Evolutionary conservation across 2,888 invertebrate genomes (phyloP).

Genomic region (Brenthis ino): DNA sequence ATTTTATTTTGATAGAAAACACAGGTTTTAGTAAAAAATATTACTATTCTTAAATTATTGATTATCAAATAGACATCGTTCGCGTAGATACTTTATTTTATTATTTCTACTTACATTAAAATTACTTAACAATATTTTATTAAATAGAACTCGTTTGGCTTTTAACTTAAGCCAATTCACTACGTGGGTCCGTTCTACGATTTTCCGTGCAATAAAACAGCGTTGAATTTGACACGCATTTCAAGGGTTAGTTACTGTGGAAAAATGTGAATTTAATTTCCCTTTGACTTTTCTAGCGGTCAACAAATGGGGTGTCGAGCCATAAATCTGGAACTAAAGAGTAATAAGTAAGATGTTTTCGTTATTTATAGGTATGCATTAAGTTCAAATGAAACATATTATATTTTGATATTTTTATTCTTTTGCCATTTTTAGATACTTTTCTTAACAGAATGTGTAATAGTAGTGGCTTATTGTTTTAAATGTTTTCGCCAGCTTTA

Average conservation of each 20-base stretch:
- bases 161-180: conserved; percentile 42
- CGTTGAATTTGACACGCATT: conserved; percentile 66
- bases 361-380: neutral
- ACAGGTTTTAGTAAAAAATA: too few relatives aligned
- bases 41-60: too few relatives aligned
- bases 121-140: too few relatives aligned
- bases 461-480: too few relatives aligned
- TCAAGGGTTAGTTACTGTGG: conserved; percentile 62
- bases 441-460: too few relatives aligned
- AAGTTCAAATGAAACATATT: neutral
- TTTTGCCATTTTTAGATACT: neutral
- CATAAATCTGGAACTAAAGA: conserved; percentile 9
- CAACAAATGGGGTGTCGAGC: conserved; percentile 16
- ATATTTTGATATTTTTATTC: neutral
- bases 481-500: too few relatives aligned
- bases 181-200: conserved; percentile 57
- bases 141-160: neutral
- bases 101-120: too few relatives aligned
- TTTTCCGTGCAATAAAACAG: conserved; percentile 73
- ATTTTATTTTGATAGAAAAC: too few relatives aligned
- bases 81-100: too few relatives aligned
- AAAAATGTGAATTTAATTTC: conserved; percentile 63
- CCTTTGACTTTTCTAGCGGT: conserved; percentile 30
- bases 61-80: too few relatives aligned
- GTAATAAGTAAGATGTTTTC: conserved; percentile 16